These are phyloP conservation scores for Dunckerocampus dactyliophorus DNA, from an alignment of 2,113 vertebrate genomes.

Conservation along the genomic window DNA sequence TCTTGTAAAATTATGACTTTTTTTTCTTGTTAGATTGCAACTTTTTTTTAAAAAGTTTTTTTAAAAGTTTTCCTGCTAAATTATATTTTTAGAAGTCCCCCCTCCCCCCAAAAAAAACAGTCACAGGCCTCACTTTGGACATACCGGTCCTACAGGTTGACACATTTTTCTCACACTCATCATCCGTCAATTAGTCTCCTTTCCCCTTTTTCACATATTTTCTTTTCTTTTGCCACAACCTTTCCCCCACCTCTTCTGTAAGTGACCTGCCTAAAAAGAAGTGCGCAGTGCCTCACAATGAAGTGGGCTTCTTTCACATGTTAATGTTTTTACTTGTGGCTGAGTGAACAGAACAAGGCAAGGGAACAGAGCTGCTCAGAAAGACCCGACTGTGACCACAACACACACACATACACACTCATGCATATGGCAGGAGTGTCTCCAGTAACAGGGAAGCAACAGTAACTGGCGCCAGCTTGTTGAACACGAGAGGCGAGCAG, in stretches of 20 bases:
- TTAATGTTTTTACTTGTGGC: slow-evolving; percentile 71
- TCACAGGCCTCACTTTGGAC: too few species aligned
- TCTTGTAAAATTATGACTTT: too few species aligned
- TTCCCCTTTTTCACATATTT: neutral
- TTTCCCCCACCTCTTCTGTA: slow-evolving; percentile 25
- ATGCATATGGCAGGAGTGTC: neutral
- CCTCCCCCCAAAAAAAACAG: too few species aligned
- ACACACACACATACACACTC: slow-evolving; percentile 7
- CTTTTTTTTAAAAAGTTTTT: too few species aligned
- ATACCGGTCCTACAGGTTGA: too few species aligned
- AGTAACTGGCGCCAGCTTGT: slow-evolving; percentile 32
- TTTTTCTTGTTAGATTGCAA: too few species aligned
- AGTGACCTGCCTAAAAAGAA: slow-evolving; percentile 51
- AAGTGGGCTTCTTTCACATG: slow-evolving; percentile 71
- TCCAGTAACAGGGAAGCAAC: slow-evolving; percentile 28
- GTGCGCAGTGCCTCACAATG: slow-evolving; percentile 60
- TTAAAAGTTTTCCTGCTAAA: too few species aligned
- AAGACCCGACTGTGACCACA: slow-evolving; percentile 41
- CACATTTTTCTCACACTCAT: too few species aligned
- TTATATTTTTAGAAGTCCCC: too few species aligned
- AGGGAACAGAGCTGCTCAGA: slow-evolving; percentile 48
- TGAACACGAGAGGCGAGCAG: slow-evolving; percentile 27
- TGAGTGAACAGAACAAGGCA: slow-evolving; percentile 51
- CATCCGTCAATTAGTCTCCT: neutral
- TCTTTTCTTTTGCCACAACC: neutral